Base-by-base conservation (phyloP, 2,888 invertebrate genomes). In the Parnassius apollo region DNA sequence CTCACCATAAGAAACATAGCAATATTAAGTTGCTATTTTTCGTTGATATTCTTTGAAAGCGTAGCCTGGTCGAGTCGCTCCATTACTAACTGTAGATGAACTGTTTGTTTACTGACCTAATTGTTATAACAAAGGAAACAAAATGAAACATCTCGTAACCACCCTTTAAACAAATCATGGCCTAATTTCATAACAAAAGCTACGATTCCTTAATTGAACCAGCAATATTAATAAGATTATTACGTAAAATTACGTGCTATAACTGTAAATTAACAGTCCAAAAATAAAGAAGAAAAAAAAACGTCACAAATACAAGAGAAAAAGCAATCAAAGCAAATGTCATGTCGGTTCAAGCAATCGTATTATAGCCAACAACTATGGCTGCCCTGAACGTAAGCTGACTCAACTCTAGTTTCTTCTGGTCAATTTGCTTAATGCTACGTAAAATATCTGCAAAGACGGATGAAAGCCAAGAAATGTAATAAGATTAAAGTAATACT, bases 261-360 rank as follows among this genome's bases (percentile, higher is more conserved):
- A 49, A 58, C 53, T 45, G 46, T 59, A 53, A 59, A 59, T 13
- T 42, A 53, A 59, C 9, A 9, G 13, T 2, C 25, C 9, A 42
- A 49, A 48, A 57, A 11, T 25, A 25, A 10, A 56, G 25, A 50
- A 13, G 12, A 42, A n/a, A 18, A 42, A 42, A 11, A 18, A 54
- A 54, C 54, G 54, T n/a, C 12, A 42, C 10, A 9, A 10, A 54
- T 18, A 46, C 18, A 9, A n/a, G 13, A 59, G 59, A 44, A 59
- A 56, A 53, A 45, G 59, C 59, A 59, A 59, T 35, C 45, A 13
- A 45, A 59, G 52, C 25, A 59, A 59, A 59, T 58, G 45, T 35
- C 46, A 46, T 42, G 22, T 46, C 25, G 45, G 35, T 53, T 53
- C 42, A 59, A 59, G 52, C 52, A 53, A 59, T 53, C 35, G 25